Evolutionary conservation across 2,888 invertebrate genomes (phyloP).

Genomic region (Drosophila emarginata): DNA sequence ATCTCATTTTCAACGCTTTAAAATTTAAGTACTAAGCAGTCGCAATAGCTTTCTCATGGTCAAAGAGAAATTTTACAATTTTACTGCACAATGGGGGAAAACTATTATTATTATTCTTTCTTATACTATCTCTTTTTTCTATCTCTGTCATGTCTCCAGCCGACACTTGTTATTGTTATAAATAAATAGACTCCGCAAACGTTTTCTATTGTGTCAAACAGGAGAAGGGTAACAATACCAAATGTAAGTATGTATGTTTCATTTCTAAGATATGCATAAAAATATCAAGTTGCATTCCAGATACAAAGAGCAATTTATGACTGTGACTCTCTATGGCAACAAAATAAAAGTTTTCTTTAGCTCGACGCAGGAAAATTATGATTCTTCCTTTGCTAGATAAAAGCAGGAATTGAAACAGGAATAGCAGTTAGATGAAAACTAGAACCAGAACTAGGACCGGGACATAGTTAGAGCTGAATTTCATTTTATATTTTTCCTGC

Average conservation of each 20-base stretch:
- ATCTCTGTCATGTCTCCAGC: conserved; percentile 24
- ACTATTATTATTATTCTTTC: conserved; percentile 6
- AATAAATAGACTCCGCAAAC: conserved; percentile 54
- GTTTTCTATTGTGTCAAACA: conserved; percentile 42
- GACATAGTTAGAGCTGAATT: not conserved
- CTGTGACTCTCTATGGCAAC: conserved; percentile 7
- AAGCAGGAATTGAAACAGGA: conserved; percentile 33
- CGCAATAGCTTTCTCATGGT: conserved; percentile 59
- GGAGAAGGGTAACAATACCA: not conserved
- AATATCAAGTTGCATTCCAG: conserved; percentile 54
- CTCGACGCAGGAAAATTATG: conserved; percentile 65
- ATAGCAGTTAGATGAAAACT: conserved; percentile 27
- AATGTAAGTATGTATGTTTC: conserved; percentile 52
- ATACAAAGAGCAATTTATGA: conserved; percentile 44
- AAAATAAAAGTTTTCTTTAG: conserved; percentile 30
- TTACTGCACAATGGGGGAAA: conserved; percentile 18
- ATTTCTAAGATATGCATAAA: conserved; percentile 61
- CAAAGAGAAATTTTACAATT: conserved; percentile 56
- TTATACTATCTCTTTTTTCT: conserved; percentile 25
- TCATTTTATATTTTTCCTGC: not conserved
- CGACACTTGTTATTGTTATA: conserved; percentile 54
- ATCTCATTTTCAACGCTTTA: not conserved
- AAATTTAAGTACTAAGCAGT: conserved; percentile 4
- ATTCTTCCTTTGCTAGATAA: conserved; percentile 58
- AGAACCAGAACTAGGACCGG: conserved; percentile 16